Base-by-base conservation (phyloP, 2,888 invertebrate species). In the Charanyca ferruginea region DNA sequence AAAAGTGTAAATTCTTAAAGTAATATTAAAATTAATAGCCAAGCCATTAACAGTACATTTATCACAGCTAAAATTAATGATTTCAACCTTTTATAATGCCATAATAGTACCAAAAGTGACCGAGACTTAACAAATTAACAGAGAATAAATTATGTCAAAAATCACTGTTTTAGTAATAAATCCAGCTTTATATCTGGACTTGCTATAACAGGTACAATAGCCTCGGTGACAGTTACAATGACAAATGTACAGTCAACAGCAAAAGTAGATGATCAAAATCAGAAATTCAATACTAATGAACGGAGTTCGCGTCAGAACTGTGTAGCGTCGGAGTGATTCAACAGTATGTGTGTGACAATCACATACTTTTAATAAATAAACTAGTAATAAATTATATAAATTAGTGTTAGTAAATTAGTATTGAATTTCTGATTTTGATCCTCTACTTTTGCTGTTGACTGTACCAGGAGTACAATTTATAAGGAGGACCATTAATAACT, bases 401-500 rank as follows among this genome's bases (percentile, higher is more conserved):
- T n/a, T n/a, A n/a, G n/a, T n/a, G n/a, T n/a, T n/a, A n/a, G n/a
- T n/a, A n/a, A n/a, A n/a, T n/a, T n/a, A n/a, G n/a, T n/a, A n/a
- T n/a, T n/a, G n/a, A n/a, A n/a, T n/a, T n/a, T n/a, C n/a, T n/a
- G n/a, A n/a, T n/a, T n/a, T n/a, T n/a, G n/a, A n/a, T n/a, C n/a
- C n/a, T n/a, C n/a, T n/a, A n/a, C n/a, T n/a, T n/a, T n/a, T n/a
- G n/a, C n/a, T n/a, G n/a, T n/a, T n/a, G n/a, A n/a, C n/a, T n/a
- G n/a, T 55, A 57, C 59, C 55, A 62, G 65, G 45, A 57, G 38
- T 47, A 13, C 51, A 22, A 54, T 52, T 73, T 65, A 47, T 68
- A 68, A 60, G 63, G 65, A 55, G 55, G 53, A 62, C 64, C 61
- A 77, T 77, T 73, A 65, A 77, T 77, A 73, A 68, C 64, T 49